Evolutionary conservation across 64 coral and sea anemone genomes (phyloP).

Genomic region (Montipora capricornis): DNA sequence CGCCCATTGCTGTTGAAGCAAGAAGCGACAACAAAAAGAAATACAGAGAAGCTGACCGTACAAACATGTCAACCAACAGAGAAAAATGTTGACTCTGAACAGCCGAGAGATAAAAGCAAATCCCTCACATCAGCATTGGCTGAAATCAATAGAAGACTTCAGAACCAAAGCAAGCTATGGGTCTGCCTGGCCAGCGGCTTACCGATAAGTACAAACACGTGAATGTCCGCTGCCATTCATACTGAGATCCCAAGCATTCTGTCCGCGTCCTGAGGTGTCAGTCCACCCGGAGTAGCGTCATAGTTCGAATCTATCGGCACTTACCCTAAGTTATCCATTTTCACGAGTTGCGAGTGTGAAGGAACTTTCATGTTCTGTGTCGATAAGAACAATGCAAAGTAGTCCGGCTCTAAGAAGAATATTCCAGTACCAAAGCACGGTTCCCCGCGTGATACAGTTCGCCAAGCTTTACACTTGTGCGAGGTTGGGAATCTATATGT

Average conservation of each 20-base stretch:
- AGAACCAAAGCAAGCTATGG: conserved; percentile 23
- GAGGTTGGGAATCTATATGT: too few species aligned
- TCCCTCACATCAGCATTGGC: conserved; percentile 12
- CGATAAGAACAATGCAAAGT: too few species aligned
- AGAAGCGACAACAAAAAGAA: background rate
- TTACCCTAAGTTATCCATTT: too few species aligned
- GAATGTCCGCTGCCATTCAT: background rate
- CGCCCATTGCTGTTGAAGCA: background rate
- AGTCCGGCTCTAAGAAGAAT: too few species aligned
- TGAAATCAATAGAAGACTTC: conserved; percentile 26
- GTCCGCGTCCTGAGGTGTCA: too few species aligned
- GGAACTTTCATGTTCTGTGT: too few species aligned
- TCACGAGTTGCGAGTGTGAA: too few species aligned
- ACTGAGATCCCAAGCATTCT: background rate
- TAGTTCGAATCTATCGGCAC: too few species aligned
- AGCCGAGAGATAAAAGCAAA: background rate
- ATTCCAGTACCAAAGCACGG: too few species aligned
- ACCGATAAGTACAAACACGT: conserved; percentile 6
- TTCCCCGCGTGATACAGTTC: too few species aligned
- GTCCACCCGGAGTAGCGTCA: too few species aligned
- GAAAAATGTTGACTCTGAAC: background rate
- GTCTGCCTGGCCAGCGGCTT: conserved; percentile 13
- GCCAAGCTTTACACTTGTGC: too few species aligned
- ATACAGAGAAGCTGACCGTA: background rate
- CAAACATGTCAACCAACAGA: background rate